Evolutionary conservation across 2,888 invertebrate species (phyloP), one percentile per base, ranked within the genome.

Genomic region (Macaria notata): DNA sequence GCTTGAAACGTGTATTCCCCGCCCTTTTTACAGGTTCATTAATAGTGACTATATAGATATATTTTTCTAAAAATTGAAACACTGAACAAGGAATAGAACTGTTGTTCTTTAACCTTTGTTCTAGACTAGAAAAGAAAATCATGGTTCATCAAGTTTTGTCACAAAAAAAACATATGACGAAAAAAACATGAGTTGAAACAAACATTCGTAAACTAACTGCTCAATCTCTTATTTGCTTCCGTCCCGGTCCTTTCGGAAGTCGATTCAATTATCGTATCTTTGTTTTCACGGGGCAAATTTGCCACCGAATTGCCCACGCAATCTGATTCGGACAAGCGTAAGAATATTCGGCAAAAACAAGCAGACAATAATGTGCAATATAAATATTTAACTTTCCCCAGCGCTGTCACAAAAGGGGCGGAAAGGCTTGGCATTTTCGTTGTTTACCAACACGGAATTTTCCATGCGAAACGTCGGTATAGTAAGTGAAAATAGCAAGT

Each of bases 401-500:
- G 55, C 54, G 59, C 60, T 62, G 64, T 56, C 57, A 52, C 64
- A 54, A 50, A 52, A 60, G 57, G 56, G 62, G 56, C 59, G 60
- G 59, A 61, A 64, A 62, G 63, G 66, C 62, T 65, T 63, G 62
- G 62, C 56, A 59, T 63, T 62, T 62, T 52, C 56, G 62, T 64
- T 67, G 65, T 67, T 67, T 65, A 67, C 63, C 63, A 64, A 65
- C 65, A 67, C 44, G 60, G 65, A 64, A 64, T 68, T 67, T 56
- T 66, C 61, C 64, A 64, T 65, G 67, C 50, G 59, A 66, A 63
- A 66, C 61, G 60, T 64, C 62, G 65, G 62, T 65, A 68, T 62
- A 72, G 68, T 61, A 62, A 70, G 68, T 74, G 66, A 69, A 76
- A 76, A 77, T 73, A 71, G 73, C 74, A 70, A 78, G 72, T 76